phyloP scores from a whole-genome alignment of 2,888 invertebrate genomes.

The Fabriciana adippe region DNA sequence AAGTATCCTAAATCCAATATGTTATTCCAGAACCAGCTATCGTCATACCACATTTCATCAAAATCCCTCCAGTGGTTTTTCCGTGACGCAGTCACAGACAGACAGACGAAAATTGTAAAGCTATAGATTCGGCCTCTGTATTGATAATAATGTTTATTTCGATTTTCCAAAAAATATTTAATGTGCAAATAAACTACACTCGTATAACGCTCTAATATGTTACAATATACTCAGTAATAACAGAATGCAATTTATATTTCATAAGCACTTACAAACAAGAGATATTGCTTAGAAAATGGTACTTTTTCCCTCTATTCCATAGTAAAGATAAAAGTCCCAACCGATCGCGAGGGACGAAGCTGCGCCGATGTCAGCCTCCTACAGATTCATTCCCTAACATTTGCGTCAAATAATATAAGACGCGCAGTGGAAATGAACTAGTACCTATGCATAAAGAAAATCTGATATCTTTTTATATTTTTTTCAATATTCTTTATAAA shows the following conservation, averaged over 20 bases:
- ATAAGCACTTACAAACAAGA: slow-evolving; percentile 76
- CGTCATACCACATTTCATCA: too few relatives aligned
- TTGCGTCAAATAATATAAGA: slow-evolving; percentile 72
- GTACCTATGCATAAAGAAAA: slow-evolving; percentile 6
- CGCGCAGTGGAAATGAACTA: slow-evolving; percentile 41
- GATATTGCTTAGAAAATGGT: slow-evolving; percentile 70
- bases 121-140: too few relatives aligned
- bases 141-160: too few relatives aligned
- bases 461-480: neutral
- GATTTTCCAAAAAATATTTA: too few relatives aligned
- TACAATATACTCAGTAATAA: slow-evolving; percentile 69
- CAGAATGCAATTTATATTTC: slow-evolving; percentile 80
- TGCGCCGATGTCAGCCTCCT: slow-evolving; percentile 58
- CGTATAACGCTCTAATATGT: slow-evolving; percentile 46
- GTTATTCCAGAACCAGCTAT: too few relatives aligned
- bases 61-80: too few relatives aligned
- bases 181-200: slow-evolving; percentile 6
- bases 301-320: slow-evolving; percentile 70
- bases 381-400: slow-evolving; percentile 67
- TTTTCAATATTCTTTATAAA: neutral
- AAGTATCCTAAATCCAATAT: too few relatives aligned
- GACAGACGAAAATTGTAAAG: too few relatives aligned
- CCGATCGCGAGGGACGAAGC: slow-evolving; percentile 66
- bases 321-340: slow-evolving; percentile 71
- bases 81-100: too few relatives aligned